phyloP scores from a whole-genome alignment of 2,113 vertebrate species.

The Dascyllus trimaculatus region DNA sequence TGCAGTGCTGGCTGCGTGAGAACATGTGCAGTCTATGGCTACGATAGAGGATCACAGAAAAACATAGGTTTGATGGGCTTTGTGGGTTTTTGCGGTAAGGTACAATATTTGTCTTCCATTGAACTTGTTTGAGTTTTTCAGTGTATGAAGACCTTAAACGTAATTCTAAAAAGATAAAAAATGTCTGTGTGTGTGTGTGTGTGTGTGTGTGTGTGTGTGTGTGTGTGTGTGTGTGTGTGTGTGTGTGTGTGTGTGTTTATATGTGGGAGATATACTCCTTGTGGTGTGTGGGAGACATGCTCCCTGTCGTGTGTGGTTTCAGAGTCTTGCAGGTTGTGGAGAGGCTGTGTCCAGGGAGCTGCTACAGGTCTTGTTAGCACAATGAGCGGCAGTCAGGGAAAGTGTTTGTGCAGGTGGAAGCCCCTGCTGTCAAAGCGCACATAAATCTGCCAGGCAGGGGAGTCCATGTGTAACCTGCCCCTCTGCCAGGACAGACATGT shows the following conservation, averaged over 20 bases:
- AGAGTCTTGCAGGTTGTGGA: conserved; percentile 18
- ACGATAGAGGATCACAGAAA: background rate
- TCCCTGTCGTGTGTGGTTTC: conserved; percentile 21
- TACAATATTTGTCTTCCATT: conserved; percentile 7
- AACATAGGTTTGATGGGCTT: conserved; percentile 21
- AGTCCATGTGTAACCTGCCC: conserved; percentile 60
- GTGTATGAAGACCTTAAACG: background rate
- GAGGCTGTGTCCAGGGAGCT: conserved; percentile 43
- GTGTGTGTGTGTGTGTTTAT: conserved; percentile 24
- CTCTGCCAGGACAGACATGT: conserved; percentile 48
- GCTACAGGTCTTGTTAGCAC: conserved; percentile 87
- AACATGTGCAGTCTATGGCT: background rate
- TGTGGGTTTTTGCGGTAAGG: background rate
- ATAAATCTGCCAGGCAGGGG: conserved; percentile 86
- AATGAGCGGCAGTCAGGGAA: conserved; percentile 88
- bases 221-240: conserved; percentile 2
- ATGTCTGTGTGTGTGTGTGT: background rate
- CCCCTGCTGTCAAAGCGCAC: conserved; percentile 88
- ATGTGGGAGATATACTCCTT: conserved; percentile 4
- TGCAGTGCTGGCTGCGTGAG: background rate
- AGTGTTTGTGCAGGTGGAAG: conserved; percentile 94
- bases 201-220: background rate
- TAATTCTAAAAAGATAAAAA: too few species aligned
- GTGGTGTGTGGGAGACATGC: conserved; percentile 3
- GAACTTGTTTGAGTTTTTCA: background rate